These are phyloP conservation scores for Liparis tanakae DNA, from an alignment of 2,797 vertebrate species.

Conservation along the genomic window DNA sequence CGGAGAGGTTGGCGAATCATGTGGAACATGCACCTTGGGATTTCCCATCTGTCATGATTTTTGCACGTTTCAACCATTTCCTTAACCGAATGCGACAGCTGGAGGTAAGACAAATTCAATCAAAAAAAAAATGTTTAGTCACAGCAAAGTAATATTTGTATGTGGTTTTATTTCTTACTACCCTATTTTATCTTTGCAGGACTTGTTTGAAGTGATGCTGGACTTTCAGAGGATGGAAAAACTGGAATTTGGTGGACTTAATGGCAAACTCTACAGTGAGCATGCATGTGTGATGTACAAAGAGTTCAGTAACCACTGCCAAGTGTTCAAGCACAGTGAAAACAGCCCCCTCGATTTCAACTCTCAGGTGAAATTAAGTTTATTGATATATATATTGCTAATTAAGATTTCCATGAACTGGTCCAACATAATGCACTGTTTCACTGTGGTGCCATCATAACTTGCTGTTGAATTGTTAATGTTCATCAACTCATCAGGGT, in stretches of 20 bases:
- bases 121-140: neutral
- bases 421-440: neutral
- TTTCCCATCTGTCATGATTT: constrained; percentile 86
- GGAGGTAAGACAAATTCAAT: constrained; percentile 81
- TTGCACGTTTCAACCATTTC: constrained; percentile 84
- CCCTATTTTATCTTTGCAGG: constrained; percentile 61
- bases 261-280: constrained; percentile 80
- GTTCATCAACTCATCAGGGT: constrained; percentile 63
- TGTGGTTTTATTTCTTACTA: constrained; percentile 9
- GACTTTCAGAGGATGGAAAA: constrained; percentile 89
- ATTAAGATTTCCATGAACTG: neutral
- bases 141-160: neutral
- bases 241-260: constrained; percentile 82
- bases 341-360: constrained; percentile 73
- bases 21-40: constrained; percentile 81
- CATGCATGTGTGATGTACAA: constrained; percentile 70
- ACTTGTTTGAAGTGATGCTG: constrained; percentile 80
- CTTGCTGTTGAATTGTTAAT: constrained; percentile 8
- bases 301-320: constrained; percentile 80
- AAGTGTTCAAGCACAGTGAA: constrained; percentile 76
- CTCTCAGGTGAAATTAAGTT: constrained; percentile 72
- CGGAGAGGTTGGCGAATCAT: constrained; percentile 74
- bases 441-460: neutral
- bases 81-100: constrained; percentile 80
- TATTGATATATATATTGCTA: neutral